These are phyloP conservation scores for Procambarus clarkii DNA, from an alignment of 1,140 invertebrate species.

Conservation along the genomic window DNA sequence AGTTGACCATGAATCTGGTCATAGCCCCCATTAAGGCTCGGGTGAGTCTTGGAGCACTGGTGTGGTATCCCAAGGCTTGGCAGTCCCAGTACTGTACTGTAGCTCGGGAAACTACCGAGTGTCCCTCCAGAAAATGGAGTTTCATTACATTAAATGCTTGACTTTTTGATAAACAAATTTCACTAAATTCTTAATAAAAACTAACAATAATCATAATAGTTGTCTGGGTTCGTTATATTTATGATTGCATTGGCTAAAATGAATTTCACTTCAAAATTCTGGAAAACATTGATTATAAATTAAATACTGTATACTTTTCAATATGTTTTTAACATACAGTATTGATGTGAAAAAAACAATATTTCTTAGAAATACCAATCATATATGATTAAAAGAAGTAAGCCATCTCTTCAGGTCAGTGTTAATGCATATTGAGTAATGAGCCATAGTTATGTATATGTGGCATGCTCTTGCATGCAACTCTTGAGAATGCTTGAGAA, in stretches of 20 bases:
- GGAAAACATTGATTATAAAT: no score
- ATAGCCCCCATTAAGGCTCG: no score
- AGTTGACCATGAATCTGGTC: no score
- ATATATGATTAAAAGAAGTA: background rate
- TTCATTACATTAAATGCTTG: background rate
- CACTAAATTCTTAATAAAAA: background rate
- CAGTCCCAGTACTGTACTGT: no score
- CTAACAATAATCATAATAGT: background rate
- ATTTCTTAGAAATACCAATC: no score
- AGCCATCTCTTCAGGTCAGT: background rate
- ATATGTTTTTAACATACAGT: no score
- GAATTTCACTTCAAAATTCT: no score
- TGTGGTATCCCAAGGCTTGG: no score
- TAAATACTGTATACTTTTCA: no score
- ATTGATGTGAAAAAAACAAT: no score
- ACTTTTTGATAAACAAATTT: background rate
- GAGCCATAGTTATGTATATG: background rate
- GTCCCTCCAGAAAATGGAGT: background rate
- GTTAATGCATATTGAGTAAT: background rate
- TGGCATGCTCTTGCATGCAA: background rate
- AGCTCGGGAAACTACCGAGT: background rate
- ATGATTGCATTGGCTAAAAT: no score
- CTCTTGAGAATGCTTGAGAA: background rate
- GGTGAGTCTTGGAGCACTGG: no score
- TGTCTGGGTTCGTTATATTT: background rate